These are phyloP conservation scores for Sylvilagus floridanus DNA, from an alignment of 2,797 vertebrate genomes.

Conservation along the genomic window DNA sequence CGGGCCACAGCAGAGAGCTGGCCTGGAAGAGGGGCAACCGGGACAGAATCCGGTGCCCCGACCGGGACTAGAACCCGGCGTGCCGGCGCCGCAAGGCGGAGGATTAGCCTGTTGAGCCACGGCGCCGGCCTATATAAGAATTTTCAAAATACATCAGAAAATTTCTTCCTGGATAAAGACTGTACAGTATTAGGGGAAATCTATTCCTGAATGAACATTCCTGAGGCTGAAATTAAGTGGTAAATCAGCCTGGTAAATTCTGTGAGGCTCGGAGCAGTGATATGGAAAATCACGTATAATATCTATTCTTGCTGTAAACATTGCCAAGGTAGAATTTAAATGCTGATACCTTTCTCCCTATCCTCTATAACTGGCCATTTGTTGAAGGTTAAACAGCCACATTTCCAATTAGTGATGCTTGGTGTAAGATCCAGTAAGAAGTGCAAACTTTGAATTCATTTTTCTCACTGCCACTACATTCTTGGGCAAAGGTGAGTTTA, in stretches of 20 bases:
- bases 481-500: not conserved
- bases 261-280: not conserved
- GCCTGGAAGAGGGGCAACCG: too few species aligned
- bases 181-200: not conserved
- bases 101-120: too few species aligned
- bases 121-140: too few species aligned
- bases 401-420: not conserved
- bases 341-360: not conserved
- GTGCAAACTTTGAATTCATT: not conserved
- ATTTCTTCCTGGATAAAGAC: not conserved
- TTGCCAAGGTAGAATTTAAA: slow-evolving; percentile 15
- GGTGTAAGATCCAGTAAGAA: not conserved
- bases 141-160: not conserved
- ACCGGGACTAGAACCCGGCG: too few species aligned
- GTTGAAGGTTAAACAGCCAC: not conserved
- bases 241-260: slow-evolving; percentile 2
- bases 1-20: too few species aligned
- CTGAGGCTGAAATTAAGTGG: not conserved
- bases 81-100: too few species aligned
- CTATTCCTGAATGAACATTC: not conserved
- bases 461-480: not conserved
- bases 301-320: not conserved
- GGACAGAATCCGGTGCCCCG: too few species aligned
- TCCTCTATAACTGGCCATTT: not conserved
- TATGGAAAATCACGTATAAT: not conserved